Evolutionary conservation across 2,113 vertebrate species (phyloP), one percentile per base, ranked within the genome.

Genomic region (Lathamus discolor): DNA sequence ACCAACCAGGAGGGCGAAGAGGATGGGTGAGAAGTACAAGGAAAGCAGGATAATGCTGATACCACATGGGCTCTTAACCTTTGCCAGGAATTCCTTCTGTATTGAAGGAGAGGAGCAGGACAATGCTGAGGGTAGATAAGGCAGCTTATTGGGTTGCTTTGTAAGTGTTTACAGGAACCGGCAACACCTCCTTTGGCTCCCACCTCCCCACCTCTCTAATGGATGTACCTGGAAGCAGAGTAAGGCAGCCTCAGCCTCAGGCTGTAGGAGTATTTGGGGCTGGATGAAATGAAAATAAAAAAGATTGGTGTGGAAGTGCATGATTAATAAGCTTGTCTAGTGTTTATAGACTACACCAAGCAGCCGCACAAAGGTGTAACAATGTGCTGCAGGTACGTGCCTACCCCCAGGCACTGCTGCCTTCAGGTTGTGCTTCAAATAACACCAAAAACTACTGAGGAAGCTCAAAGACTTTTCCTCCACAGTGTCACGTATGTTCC

Each of bases 81-180:
- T 28, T 86, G 83, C 91, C 91, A 93, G 76, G 62, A 94, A 92
- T 86, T 91, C 83, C 69, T 89, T 62, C 46, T n/a, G 61, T 68
- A 77, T 77, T 80, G 86, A 93, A 96, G 85, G 88, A 77, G 83
- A 28, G 17, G 59, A 93, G 89, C 41, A 77, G 72, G 37, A 62
- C 73, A 93, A 49, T 0, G 0, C 54, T 51, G 76, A 41, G 83
- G 54, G 85, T 52, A 69, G 86, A 67, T 80, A 93, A 95, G 46
- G 68, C 23, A 51, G 76, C 22, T 67, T 77, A 92, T 68, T 4
- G 72, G 28, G 72, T 63, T 77, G 86, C 29, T 62, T 86, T 86
- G 70, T 35, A 15, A 63, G n/a, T n/a, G 69, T 59, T 91, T 70
- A 68, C 49, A 89, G 87, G 49, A 89, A 75, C 84, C 62, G 46